phyloP scores from a whole-genome alignment of 2,888 invertebrate genomes.

The Ischnus inquisitorius region DNA sequence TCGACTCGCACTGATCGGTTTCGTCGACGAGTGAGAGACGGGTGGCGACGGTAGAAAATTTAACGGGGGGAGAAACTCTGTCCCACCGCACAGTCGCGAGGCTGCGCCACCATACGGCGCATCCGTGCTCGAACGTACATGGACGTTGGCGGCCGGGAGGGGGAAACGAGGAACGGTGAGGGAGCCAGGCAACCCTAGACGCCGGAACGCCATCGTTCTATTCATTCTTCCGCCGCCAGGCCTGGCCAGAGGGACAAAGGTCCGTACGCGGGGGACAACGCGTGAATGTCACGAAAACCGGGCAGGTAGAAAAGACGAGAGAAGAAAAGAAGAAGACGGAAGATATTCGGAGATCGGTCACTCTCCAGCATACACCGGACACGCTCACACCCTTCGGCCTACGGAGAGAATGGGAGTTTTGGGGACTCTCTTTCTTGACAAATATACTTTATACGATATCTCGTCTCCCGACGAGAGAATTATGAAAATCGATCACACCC shows the following conservation, averaged over 20 bases:
- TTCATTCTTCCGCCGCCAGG: constrained; percentile 66
- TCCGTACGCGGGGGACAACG: constrained; percentile 40
- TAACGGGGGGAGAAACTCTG: constrained; percentile 15
- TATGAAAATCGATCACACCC: constrained; percentile 50
- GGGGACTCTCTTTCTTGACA: constrained; percentile 52
- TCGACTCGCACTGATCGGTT: constrained; percentile 72
- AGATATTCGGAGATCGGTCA: constrained; percentile 59
- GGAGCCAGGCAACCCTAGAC: constrained; percentile 44
- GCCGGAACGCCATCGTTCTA: constrained; percentile 68
- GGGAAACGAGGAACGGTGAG: constrained; percentile 16
- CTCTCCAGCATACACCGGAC: constrained; percentile 51
- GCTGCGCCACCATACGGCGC: constrained; percentile 73
- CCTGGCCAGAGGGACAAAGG: constrained; percentile 66
- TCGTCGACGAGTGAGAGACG: constrained; percentile 66
- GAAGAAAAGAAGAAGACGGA: constrained; percentile 45
- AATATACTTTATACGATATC: constrained; percentile 27
- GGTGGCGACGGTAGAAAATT: constrained; percentile 69
- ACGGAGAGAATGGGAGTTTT: constrained; percentile 23
- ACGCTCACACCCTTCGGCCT: constrained; percentile 66
- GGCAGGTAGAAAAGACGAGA: constrained; percentile 49
- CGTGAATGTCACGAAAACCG: constrained; percentile 52
- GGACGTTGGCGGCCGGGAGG: constrained; percentile 33
- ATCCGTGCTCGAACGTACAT: background rate
- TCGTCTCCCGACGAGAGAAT: constrained; percentile 24
- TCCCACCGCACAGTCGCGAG: constrained; percentile 59